These are phyloP conservation scores for Lucifuga dentata DNA, from an alignment of 2,113 vertebrate species.

Conservation along the genomic window DNA sequence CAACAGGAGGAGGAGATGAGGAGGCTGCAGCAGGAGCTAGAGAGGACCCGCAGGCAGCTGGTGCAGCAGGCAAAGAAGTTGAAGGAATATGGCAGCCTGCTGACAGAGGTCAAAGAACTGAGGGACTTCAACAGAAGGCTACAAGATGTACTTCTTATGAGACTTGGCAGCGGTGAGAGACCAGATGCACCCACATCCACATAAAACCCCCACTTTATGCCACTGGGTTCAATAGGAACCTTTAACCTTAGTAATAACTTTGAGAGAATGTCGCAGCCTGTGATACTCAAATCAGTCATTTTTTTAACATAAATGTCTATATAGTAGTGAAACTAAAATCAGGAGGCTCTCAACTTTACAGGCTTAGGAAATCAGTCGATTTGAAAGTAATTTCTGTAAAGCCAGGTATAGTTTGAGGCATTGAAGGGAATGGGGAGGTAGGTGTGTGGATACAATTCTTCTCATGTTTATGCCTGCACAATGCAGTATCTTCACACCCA, in stretches of 20 bases:
- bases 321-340: not conserved
- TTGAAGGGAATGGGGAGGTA: not conserved
- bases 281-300: not conserved
- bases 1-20: conserved; percentile 98
- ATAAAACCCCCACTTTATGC: not conserved
- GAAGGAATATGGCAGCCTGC: conserved; percentile 95
- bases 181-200: conserved; percentile 16
- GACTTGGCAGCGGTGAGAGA: conserved; percentile 94
- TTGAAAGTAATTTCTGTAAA: not conserved
- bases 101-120: conserved; percentile 98
- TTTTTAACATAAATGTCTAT: not conserved
- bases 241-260: conserved; percentile 6
- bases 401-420: not conserved
- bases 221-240: not conserved
- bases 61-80: conserved; percentile 99
- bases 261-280: not conserved
- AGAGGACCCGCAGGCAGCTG: conserved; percentile 95
- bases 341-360: not conserved
- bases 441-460: not conserved
- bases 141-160: conserved; percentile 96
- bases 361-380: not conserved
- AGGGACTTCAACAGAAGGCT: conserved; percentile 98
- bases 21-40: conserved; percentile 96
- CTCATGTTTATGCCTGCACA: not conserved
- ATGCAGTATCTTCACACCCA: too few relatives aligned